A percentile compares a stretch with the other conserved stretches of the same genome.
Evolutionary conservation across 2,888 invertebrate genomes (phyloP).

Genomic region (Drosophila quinaria): DNA sequence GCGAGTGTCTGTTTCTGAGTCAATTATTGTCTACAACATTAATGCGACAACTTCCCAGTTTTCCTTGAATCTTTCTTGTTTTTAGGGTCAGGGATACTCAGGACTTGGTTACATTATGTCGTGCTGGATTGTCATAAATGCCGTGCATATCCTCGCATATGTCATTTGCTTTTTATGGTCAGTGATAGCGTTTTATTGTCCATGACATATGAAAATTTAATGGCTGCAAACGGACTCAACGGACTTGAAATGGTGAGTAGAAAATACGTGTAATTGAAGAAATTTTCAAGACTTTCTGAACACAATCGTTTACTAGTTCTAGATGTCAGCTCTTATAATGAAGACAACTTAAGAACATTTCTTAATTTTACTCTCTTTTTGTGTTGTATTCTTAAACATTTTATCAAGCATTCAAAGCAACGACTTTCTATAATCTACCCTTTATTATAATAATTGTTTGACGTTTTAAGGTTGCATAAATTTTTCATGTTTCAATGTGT

Average conservation of each 20-base stretch:
- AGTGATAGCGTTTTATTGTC: conserved; percentile 49
- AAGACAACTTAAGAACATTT: not conserved
- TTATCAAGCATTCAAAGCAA: no score
- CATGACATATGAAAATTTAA: conserved; percentile 51
- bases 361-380: no score
- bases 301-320: not conserved
- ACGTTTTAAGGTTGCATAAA: no score
- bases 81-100: conserved; percentile 6
- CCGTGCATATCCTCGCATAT: conserved; percentile 57
- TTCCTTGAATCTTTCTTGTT: not conserved
- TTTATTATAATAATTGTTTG: no score
- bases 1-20: conserved; percentile 24
- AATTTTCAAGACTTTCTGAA: not conserved
- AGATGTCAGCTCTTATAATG: not conserved
- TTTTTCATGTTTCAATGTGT: no score
- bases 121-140: conserved; percentile 44
- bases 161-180: conserved; percentile 63
- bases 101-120: conserved; percentile 20
- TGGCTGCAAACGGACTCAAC: conserved; percentile 4
- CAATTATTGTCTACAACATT: conserved; percentile 28
- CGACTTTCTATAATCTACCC: no score
- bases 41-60: not conserved
- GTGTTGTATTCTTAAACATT: no score
- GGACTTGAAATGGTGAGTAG: not conserved
- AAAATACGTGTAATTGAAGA: not conserved